Conservation (phyloP, 2,888 invertebrate genomes). For the Cataglyphis albicans region DNA sequence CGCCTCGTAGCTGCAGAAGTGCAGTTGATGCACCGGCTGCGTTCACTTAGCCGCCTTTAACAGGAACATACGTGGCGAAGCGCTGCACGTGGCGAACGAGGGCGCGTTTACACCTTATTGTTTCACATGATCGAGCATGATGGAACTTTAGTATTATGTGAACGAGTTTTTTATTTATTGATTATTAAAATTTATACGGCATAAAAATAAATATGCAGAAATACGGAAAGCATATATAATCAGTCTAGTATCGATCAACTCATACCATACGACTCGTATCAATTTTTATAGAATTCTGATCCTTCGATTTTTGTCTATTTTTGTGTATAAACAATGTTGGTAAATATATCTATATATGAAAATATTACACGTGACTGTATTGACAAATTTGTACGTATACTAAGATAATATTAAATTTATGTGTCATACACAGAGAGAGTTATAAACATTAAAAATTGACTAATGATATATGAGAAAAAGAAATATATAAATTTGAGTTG, state of each 20-base stretch:
- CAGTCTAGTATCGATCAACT: not conserved
- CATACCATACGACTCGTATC: not conserved
- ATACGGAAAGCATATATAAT: not conserved
- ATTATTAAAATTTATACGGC: not conserved
- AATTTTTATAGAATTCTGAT: not conserved
- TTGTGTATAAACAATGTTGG: not conserved
- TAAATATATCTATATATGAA: not conserved
- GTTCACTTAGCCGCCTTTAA: slow-evolving; percentile 30
- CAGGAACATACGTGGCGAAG: slow-evolving; percentile 35
- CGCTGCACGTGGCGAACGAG: slow-evolving; percentile 24
- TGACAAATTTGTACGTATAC: not conserved
- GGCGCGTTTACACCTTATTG: slow-evolving; percentile 22
- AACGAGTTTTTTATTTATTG: slow-evolving; percentile 1
- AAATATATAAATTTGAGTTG: slow-evolving; percentile 10
- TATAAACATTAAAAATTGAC: not conserved
- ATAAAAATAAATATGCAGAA: not conserved
- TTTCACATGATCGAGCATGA: slow-evolving; percentile 18
- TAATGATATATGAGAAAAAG: not conserved
- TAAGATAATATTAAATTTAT: not conserved
- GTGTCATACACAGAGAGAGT: not conserved
- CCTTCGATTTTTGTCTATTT: not conserved
- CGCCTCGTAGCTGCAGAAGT: slow-evolving; percentile 40
- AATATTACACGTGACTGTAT: not conserved
- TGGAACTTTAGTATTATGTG: not conserved
- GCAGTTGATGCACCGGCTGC: slow-evolving; percentile 51